Percentiles rank a stretch among this genome's conserved stretches.
phyloP scores from a whole-genome alignment of 2,797 vertebrate species.

The Ptychobarbus kaznakovi region DNA sequence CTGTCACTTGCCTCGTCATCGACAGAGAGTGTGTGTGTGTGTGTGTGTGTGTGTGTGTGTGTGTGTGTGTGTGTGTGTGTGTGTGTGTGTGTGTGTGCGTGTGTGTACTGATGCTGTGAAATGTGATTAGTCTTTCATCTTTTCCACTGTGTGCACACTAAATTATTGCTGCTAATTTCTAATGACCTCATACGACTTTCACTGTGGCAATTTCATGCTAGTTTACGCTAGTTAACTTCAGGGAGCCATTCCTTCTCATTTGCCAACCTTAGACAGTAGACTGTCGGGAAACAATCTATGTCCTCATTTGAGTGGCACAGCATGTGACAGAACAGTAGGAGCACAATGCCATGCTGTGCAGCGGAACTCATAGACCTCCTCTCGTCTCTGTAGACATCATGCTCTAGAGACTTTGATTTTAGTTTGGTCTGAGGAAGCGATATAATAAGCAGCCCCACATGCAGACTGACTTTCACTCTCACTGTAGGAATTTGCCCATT shows the following conservation, averaged over 20 bases:
- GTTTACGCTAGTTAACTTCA: constrained; percentile 1
- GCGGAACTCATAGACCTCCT: not conserved
- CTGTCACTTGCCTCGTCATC: constrained; percentile 93
- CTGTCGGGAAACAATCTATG: constrained; percentile 23
- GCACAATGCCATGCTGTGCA: constrained; percentile 26
- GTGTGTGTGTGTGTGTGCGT: constrained; percentile 23
- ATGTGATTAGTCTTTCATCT: constrained; percentile 34
- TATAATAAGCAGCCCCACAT: constrained; percentile 52
- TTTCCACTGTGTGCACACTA: constrained; percentile 19
- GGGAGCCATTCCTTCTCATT: not conserved
- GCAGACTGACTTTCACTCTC: constrained; percentile 6
- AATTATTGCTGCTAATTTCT: constrained; percentile 21
- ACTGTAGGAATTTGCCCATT: constrained; percentile 28
- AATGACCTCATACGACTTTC: constrained; percentile 31
- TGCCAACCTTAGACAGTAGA: not conserved
- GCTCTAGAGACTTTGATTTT: constrained; percentile 16
- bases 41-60: constrained; percentile 26
- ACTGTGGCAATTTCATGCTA: not conserved
- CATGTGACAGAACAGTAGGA: constrained; percentile 16
- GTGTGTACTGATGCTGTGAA: constrained; percentile 31
- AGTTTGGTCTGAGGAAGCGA: not conserved
- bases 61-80: not conserved
- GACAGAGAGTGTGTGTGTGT: constrained; percentile 84
- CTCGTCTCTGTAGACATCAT: constrained; percentile 16
- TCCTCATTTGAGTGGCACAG: constrained; percentile 27